Evolutionary conservation across 2,113 vertebrate genomes (phyloP), one percentile per base, ranked within the genome.

Genomic region (Lophura nycthemera): DNA sequence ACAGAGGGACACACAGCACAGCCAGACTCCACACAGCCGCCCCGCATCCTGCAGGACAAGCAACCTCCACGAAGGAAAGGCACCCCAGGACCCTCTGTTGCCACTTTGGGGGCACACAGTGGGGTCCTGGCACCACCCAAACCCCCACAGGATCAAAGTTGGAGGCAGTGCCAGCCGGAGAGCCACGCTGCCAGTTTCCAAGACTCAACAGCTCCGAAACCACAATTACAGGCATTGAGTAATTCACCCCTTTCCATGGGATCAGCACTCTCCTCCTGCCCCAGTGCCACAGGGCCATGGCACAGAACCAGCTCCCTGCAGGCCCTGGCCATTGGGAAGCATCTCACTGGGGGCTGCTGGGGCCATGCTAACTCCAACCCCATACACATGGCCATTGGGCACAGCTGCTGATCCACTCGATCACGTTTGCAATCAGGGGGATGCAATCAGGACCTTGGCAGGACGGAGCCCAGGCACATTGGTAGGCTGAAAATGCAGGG

Each of bases 151-250:
- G 19, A 34, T 5, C 18, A 14, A 57, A 60, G 29, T 6, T 6
- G 0, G 15, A 59, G 75, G 30, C 19, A 1, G 29, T 5, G 1
- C 52, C 83, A 96, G 80, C 72, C 72, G 89, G 54, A 86, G 43
- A 38, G 92, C 93, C 71, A 70, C 70, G 61, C 96, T 76, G 91
- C 74, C 81, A 13, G 83, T 89, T 96, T 92, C 92, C 75, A 83
- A 75, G 85, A 91, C 11, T 15, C 15, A 78, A 90, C 67, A 84
- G 94, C 92, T 96, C 94, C 78, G 63, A 96, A 97, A 95, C 97
- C 97, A 96, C 93, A 97, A 97, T 97, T 96, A 96, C 56, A 96
- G 92, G 92, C 96, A 36, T 88, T 67, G 87, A 86, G 72, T 90
- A 97, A 97, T 97, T 95, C 42, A 24, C 27, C 70, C 89, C 90